Conservation (phyloP, 2,888 invertebrate species). For the Megamerina dolium region DNA sequence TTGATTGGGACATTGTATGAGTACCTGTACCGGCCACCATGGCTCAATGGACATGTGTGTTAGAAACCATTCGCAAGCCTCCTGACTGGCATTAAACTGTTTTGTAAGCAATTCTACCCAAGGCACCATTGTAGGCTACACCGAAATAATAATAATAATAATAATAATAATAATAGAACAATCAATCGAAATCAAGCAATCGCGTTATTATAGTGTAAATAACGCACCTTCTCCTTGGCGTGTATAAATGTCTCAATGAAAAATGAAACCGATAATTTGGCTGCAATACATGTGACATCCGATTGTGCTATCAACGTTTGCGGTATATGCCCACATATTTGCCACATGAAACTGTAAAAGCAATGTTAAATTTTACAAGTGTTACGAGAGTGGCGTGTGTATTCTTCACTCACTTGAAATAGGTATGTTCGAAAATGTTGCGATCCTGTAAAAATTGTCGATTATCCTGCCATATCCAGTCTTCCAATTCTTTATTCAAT, state of each 20-base stretch:
- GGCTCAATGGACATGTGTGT: conserved; percentile 89
- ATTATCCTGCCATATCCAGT: conserved; percentile 98
- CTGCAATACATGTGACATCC: conserved; percentile 78
- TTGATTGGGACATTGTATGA: conserved; percentile 94
- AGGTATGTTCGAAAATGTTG: conserved; percentile 92
- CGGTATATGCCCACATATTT: conserved; percentile 90
- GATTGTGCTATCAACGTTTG: conserved; percentile 76
- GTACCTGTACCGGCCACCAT: conserved; percentile 93
- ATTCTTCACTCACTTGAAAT: conserved; percentile 69
- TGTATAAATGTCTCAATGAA: conserved; percentile 95
- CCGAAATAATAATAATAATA: conserved; percentile 7
- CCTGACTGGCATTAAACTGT: conserved; percentile 86
- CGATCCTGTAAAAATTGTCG: conserved; percentile 92
- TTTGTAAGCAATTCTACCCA: conserved; percentile 94
- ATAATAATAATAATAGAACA: neutral
- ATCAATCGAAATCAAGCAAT: neutral
- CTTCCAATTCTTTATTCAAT: conserved; percentile 64
- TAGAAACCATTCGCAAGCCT: conserved; percentile 86
- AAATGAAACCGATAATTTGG: conserved; percentile 85
- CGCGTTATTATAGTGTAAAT: neutral
- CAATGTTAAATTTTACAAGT: neutral
- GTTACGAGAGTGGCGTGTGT: neutral
- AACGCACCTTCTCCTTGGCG: conserved; percentile 82
- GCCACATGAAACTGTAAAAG: conserved; percentile 87
- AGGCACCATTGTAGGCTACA: conserved; percentile 87